Conservation (phyloP, 2,113 vertebrate species). For the Anhinga anhinga region DNA sequence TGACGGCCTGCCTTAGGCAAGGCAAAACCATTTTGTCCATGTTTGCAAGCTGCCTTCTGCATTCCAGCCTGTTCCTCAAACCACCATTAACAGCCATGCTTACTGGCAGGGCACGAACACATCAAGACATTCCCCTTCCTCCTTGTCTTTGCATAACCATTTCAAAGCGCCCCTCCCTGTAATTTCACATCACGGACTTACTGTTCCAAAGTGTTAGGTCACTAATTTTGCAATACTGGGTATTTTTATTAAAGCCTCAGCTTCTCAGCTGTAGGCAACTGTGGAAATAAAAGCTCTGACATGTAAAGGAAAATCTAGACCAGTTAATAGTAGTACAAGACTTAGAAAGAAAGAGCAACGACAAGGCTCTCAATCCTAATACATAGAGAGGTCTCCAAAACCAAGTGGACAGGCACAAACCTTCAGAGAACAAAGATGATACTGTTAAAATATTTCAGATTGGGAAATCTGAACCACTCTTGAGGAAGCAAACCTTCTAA, state of each 20-base stretch:
- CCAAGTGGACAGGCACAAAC: background rate
- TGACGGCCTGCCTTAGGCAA: rapidly evolving
- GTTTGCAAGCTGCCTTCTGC: background rate
- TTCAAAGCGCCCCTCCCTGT: background rate
- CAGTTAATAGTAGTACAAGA: background rate
- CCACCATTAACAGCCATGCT: rapidly evolving
- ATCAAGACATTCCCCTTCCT: background rate
- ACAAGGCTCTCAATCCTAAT: background rate
- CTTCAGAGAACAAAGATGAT: background rate
- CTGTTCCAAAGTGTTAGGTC: background rate
- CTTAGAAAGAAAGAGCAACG: background rate
- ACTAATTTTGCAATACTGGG: background rate
- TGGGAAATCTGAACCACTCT: background rate
- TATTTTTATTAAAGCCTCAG: background rate
- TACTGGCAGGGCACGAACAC: background rate
- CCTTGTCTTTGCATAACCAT: too few relatives aligned
- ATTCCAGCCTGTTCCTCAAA: background rate
- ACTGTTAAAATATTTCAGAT: background rate
- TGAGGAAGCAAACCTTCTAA: background rate
- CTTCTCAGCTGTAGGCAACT: background rate
- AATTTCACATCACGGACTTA: background rate
- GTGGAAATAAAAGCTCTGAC: background rate
- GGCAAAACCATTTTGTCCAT: background rate
- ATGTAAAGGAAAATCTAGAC: background rate
- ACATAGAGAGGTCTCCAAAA: background rate